These are phyloP conservation scores for Brenthis ino DNA, from an alignment of 2,888 invertebrate genomes.

Conservation along the genomic window DNA sequence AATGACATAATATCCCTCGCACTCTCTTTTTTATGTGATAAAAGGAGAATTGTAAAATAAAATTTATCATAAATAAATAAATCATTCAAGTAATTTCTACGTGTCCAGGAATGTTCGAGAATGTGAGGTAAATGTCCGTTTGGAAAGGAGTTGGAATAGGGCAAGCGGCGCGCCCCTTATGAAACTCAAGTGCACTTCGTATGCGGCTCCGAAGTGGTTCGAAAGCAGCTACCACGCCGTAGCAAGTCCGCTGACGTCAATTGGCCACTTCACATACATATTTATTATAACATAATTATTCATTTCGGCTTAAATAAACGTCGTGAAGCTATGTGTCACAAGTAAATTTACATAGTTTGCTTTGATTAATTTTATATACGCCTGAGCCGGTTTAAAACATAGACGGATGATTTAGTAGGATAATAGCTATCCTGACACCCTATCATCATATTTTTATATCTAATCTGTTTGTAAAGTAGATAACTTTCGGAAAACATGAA, in stretches of 20 bases:
- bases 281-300: conserved; percentile 48
- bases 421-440: no score
- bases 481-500: no score
- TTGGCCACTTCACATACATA: conserved; percentile 46
- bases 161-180: conserved; percentile 6
- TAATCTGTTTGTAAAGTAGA: no score
- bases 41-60: conserved; percentile 6
- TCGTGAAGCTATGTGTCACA: conserved; percentile 38
- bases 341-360: conserved; percentile 40
- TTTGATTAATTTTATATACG: conserved; percentile 15
- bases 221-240: conserved; percentile 12
- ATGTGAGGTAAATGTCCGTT: conserved; percentile 48
- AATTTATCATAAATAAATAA: conserved; percentile 44
- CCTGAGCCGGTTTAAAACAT: not conserved
- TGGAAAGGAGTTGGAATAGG: conserved; percentile 15
- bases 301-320: conserved; percentile 44
- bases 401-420: no score
- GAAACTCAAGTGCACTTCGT: conserved; percentile 4
- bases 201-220: conserved; percentile 5
- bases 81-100: conserved; percentile 42
- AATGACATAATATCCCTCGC: conserved; percentile 7
- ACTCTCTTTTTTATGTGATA: conserved; percentile 11
- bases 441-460: no score
- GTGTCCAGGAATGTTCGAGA: conserved; percentile 44
- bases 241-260: conserved; percentile 49